A percentile compares a stretch with the other conserved stretches of the same genome.
phyloP scores from a whole-genome alignment of 1,140 invertebrate species.

The Bombus fervidus region DNA sequence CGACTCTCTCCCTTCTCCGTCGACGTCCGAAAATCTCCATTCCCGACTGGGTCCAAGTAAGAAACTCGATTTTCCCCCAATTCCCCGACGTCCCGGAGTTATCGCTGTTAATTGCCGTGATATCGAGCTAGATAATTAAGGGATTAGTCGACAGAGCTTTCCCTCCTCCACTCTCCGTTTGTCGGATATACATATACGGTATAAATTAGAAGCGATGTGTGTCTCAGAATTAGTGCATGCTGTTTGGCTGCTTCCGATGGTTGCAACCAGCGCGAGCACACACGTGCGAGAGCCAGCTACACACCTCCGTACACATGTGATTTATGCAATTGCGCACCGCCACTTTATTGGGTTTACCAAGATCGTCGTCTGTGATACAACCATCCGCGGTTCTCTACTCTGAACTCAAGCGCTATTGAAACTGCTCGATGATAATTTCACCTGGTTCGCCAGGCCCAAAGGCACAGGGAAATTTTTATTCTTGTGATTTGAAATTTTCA shows the following conservation, averaged over 20 bases:
- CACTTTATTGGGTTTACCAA: not conserved
- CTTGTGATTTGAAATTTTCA: too few species aligned
- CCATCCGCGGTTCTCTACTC: not conserved
- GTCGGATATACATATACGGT: not conserved
- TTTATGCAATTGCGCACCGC: constrained; percentile 11
- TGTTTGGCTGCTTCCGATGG: constrained; percentile 15
- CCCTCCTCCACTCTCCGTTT: not conserved
- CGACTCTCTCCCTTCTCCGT: too few species aligned
- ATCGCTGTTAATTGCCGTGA: constrained; percentile 15
- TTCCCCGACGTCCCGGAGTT: not conserved
- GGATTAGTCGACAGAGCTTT: constrained; percentile 11
- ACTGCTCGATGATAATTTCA: not conserved
- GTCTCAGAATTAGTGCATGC: constrained; percentile 16
- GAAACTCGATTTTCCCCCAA: not conserved
- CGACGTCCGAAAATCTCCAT: too few species aligned
- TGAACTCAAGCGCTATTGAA: not conserved
- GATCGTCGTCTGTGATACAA: not conserved
- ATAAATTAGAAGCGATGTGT: constrained; percentile 32
- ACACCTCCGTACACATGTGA: not conserved
- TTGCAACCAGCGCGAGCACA: not conserved
- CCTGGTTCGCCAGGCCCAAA: too few species aligned
- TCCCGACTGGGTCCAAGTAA: not conserved
- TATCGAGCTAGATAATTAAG: constrained; percentile 42
- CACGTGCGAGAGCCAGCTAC: not conserved
- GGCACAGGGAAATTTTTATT: too few species aligned